phyloP scores from a whole-genome alignment of 2,797 vertebrate species.

The Caiman crocodilus region DNA sequence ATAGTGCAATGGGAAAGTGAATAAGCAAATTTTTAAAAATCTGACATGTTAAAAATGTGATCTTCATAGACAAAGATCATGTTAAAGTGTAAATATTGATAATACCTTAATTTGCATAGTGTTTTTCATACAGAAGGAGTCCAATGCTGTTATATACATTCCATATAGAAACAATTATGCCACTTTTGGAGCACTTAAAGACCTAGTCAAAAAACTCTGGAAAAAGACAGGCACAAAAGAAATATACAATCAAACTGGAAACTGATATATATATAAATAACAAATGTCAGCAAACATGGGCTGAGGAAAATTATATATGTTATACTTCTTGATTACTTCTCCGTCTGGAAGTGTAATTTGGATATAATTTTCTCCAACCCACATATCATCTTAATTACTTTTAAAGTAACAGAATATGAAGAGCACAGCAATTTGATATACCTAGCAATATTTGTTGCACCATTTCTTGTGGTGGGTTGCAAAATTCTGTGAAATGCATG shows the following conservation, averaged over 20 bases:
- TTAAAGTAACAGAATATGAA: background rate
- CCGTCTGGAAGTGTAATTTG: background rate
- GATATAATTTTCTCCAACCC: background rate
- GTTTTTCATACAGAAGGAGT: slow-evolving; percentile 12
- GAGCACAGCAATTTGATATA: background rate
- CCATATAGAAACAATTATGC: background rate
- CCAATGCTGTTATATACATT: background rate
- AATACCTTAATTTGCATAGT: background rate
- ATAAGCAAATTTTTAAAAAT: background rate
- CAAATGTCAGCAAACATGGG: background rate
- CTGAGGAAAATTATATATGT: background rate
- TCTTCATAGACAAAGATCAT: slow-evolving; percentile 29
- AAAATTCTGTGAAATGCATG: slow-evolving; percentile 14
- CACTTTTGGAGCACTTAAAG: background rate
- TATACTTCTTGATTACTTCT: background rate
- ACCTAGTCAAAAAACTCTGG: background rate
- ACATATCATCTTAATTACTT: background rate
- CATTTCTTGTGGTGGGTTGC: background rate
- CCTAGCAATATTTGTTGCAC: background rate
- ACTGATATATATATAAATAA: background rate
- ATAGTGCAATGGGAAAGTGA: background rate
- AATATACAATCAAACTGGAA: background rate
- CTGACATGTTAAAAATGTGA: background rate
- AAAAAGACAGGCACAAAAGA: background rate
- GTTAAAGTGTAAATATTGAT: background rate